Evolutionary conservation across 2,113 vertebrate species (phyloP).

Genomic region (Paralichthys olivaceus): DNA sequence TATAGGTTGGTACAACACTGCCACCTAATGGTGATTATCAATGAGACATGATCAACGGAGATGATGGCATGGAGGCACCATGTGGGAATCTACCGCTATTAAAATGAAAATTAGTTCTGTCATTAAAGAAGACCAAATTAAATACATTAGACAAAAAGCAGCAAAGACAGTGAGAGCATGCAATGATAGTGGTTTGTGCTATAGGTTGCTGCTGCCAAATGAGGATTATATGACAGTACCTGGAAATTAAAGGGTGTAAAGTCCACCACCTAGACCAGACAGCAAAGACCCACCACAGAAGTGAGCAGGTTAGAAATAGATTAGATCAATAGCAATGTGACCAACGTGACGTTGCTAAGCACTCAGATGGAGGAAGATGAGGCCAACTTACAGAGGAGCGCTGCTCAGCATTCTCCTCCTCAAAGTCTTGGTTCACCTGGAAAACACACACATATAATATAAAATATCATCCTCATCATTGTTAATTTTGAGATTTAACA

Average conservation of each 20-base stretch:
- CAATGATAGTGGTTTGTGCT: not conserved
- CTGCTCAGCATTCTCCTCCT: slow-evolving; percentile 93
- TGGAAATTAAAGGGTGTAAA: slow-evolving; percentile 86
- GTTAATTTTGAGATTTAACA: not conserved
- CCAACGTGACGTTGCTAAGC: slow-evolving; percentile 10
- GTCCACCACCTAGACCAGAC: slow-evolving; percentile 80
- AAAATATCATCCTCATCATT: slow-evolving; percentile 5
- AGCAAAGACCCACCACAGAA: slow-evolving; percentile 60
- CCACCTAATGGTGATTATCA: slow-evolving; percentile 50
- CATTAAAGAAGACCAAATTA: not conserved
- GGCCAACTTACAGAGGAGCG: slow-evolving; percentile 92
- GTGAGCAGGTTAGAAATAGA: slow-evolving; percentile 16
- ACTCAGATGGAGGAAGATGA: not conserved
- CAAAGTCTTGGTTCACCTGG: slow-evolving; percentile 96
- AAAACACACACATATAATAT: slow-evolving; percentile 40
- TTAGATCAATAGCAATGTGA: not conserved
- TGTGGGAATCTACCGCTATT: not conserved
- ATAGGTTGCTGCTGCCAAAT: not conserved
- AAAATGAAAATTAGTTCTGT: not conserved
- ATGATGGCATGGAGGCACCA: not conserved
- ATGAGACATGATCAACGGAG: slow-evolving; percentile 3
- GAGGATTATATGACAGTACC: slow-evolving; percentile 70
- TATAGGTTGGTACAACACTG: slow-evolving; percentile 43
- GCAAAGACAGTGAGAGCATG: not conserved
- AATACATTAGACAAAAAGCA: slow-evolving; percentile 1